These are phyloP conservation scores for Chymomyza procnemis DNA, from an alignment of 2,888 invertebrate genomes.

Conservation along the genomic window DNA sequence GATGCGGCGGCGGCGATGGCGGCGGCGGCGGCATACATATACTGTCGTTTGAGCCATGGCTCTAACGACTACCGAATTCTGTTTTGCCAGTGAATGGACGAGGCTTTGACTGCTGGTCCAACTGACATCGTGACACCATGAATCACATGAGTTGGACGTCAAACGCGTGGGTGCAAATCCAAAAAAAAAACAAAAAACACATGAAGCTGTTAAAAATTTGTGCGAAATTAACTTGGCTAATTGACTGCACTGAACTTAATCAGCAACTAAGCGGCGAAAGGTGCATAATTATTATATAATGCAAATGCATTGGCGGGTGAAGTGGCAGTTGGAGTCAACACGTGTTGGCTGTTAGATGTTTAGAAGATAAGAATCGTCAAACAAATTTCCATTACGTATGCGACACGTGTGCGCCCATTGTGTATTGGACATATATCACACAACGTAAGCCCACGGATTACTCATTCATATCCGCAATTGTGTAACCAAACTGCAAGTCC, in stretches of 20 bases:
- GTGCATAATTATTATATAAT: not conserved
- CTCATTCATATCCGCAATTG: conserved; percentile 72
- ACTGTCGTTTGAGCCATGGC: conserved; percentile 11
- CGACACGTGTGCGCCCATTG: conserved; percentile 67
- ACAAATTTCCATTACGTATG: conserved; percentile 65
- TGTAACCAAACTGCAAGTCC: conserved; percentile 40
- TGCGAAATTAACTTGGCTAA: conserved; percentile 66
- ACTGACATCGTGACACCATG: conserved; percentile 47
- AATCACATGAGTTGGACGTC: conserved; percentile 24
- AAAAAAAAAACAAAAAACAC: conserved; percentile 16
- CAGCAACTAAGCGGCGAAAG: conserved; percentile 31
- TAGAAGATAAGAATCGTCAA: conserved; percentile 62
- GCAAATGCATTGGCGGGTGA: not conserved
- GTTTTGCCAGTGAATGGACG: not conserved
- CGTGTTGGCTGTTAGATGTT: conserved; percentile 11
- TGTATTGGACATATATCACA: conserved; percentile 55
- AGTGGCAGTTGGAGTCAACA: not conserved
- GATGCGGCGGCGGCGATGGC: conserved; percentile 38
- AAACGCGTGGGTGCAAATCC: conserved; percentile 47
- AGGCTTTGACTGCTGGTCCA: conserved; percentile 1
- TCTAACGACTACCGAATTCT: conserved; percentile 69
- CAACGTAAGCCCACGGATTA: conserved; percentile 72
- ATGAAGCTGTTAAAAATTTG: conserved; percentile 65
- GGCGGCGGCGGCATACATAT: conserved; percentile 28
- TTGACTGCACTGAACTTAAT: conserved; percentile 42